phyloP scores from a whole-genome alignment of 2,888 invertebrate species.

The Xanthorhoe designata region DNA sequence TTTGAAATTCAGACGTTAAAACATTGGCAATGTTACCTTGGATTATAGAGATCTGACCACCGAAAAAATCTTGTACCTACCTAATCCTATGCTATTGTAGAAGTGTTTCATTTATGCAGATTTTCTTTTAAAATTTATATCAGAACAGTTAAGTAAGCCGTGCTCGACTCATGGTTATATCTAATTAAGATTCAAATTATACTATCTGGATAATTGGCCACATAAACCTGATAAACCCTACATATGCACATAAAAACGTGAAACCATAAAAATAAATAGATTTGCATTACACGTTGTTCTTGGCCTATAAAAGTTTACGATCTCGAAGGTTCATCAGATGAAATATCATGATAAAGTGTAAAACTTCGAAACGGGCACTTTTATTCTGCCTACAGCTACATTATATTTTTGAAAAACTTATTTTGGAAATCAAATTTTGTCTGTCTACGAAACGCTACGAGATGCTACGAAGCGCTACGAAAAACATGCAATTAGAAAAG shows the following conservation, averaged over 20 bases:
- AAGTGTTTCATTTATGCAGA: neutral
- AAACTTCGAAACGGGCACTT: neutral
- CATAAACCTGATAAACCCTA: slow-evolving; percentile 3
- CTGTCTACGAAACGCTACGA: slow-evolving; percentile 39
- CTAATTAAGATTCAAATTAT: neutral
- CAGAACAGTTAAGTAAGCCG: neutral
- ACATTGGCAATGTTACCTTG: neutral
- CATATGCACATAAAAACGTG: neutral
- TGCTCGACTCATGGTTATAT: neutral
- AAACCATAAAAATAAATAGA: slow-evolving; percentile 6
- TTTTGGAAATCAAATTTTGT: slow-evolving; percentile 13
- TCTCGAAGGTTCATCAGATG: slow-evolving; percentile 6
- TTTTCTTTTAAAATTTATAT: neutral
- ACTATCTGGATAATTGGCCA: neutral
- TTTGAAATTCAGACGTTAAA: neutral
- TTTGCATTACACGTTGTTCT: slow-evolving; percentile 31
- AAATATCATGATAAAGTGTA: neutral
- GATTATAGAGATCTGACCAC: neutral
- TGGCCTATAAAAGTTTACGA: slow-evolving; percentile 26
- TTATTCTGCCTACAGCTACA: neutral
- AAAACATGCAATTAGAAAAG: slow-evolving; percentile 26
- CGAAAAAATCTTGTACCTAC: neutral
- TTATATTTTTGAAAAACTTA: neutral
- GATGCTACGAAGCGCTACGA: slow-evolving; percentile 43
- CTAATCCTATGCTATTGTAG: no score